Evolutionary conservation across 2,113 vertebrate genomes (phyloP), one percentile per base, ranked within the genome.

Genomic region (Hystrix cristata): DNA sequence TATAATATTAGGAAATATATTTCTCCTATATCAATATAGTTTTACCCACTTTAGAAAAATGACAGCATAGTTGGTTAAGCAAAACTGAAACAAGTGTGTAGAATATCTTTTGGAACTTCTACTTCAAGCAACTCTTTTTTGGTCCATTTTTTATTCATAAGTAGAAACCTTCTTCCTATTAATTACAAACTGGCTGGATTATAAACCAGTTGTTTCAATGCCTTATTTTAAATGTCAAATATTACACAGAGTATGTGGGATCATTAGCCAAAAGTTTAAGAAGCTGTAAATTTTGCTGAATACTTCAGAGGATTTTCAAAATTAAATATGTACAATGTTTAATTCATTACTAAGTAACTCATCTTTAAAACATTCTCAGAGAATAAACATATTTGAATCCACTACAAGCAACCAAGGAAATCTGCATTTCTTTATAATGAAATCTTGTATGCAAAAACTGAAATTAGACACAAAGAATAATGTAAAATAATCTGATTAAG

Each of bases 211-310:
- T 67, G 18, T 85, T 85, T 89, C 11, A 93, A 31, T 92, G 34
- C 5, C 27, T 57, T 79, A 69, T 80, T 96, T 95, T 62, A 93
- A 43, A 88, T 91, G 72, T 90, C 91, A 95, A 62, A 14, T 55
- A 64, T 53, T 48, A 84, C 53, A 51, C 48, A 87, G 38, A 76
- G 21, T 81, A 71, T 94, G 19, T 57, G 87, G 29, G 38, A 86
- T 83, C 82, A 96, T 91, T 92, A 95, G 6, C 2, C 25, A 86
- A 60, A 95, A 89, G 34, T 48, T 88, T 95, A 95, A 93, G 38
- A 87, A 11, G n/a, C 69, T 46, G 11, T n/a, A 92, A 43, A 15
- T 91, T 93, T 86, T 96, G 34, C 31, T 92, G 60, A 76, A 91
- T 86, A 83, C 29, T 86, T 96, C 38, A 87, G 46, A 29, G 51